These are phyloP conservation scores for Seriola dumerili DNA, from an alignment of 2,113 vertebrate genomes.

Conservation along the genomic window DNA sequence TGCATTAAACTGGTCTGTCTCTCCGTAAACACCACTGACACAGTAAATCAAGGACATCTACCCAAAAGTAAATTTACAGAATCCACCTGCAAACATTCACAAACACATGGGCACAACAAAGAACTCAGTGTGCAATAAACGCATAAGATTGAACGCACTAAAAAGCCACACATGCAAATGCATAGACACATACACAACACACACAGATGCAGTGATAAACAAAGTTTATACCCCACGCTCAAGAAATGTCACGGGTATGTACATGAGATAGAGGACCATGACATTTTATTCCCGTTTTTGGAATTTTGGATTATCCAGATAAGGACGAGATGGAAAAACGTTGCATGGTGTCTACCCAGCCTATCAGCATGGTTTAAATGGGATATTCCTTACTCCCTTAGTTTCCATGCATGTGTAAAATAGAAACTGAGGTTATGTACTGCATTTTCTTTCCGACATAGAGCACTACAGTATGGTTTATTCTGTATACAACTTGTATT, in stretches of 20 bases:
- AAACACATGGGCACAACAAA: neutral
- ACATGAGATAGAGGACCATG: slow-evolving; percentile 66
- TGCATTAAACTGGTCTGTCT: slow-evolving; percentile 53
- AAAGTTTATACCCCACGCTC: slow-evolving; percentile 56
- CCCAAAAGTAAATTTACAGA: slow-evolving; percentile 42
- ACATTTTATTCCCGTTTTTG: slow-evolving; percentile 75
- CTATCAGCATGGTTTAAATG: slow-evolving; percentile 67
- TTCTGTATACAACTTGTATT: neutral
- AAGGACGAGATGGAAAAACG: slow-evolving; percentile 57
- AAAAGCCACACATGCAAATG: slow-evolving; percentile 14
- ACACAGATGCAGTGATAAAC: slow-evolving; percentile 39
- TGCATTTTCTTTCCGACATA: neutral
- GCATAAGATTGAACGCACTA: slow-evolving; percentile 2
- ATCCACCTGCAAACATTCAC: slow-evolving; percentile 17
- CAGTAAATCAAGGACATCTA: slow-evolving; percentile 66
- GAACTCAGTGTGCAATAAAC: slow-evolving; percentile 4
- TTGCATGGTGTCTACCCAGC: slow-evolving; percentile 62
- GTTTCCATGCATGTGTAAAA: slow-evolving; percentile 50
- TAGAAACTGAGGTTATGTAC: slow-evolving; percentile 40
- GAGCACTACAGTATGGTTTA: neutral
- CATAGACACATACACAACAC: slow-evolving; percentile 18
- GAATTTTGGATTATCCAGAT: slow-evolving; percentile 70
- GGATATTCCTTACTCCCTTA: slow-evolving; percentile 44
- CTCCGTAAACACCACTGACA: slow-evolving; percentile 49
- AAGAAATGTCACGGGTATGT: slow-evolving; percentile 73